A percentile compares a stretch with the other conserved stretches of the same genome.
phyloP scores from a whole-genome alignment of 2,797 vertebrate genomes.

The Cichlasoma orientale region DNA sequence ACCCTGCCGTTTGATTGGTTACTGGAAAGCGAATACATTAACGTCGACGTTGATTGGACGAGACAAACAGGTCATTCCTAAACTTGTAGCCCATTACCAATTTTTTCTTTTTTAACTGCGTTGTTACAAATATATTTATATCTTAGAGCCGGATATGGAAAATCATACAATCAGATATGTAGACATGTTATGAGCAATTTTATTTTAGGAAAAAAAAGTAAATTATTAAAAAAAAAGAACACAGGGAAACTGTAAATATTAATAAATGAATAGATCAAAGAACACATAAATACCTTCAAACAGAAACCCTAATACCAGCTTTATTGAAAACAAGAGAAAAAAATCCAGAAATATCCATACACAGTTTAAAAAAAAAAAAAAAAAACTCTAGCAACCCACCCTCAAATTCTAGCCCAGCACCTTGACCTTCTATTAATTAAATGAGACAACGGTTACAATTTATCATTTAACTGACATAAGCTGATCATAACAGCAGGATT shows the following conservation, averaged over 20 bases:
- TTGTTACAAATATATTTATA: not conserved
- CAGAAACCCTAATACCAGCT: constrained; percentile 66
- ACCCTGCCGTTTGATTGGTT: constrained; percentile 58
- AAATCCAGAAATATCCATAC: constrained; percentile 61
- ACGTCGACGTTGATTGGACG: constrained; percentile 51
- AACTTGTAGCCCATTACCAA: not conserved
- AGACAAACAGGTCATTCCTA: constrained; percentile 1
- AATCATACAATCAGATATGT: not conserved
- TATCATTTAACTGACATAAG: constrained; percentile 61
- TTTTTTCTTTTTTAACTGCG: not conserved
- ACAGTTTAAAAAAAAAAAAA: constrained; percentile 61
- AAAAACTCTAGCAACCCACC: constrained; percentile 34
- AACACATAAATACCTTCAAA: constrained; percentile 47
- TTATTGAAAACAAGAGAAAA: constrained; percentile 56
- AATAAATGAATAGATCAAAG: constrained; percentile 25
- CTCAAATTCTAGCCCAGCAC: constrained; percentile 34
- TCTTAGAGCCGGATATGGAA: not conserved
- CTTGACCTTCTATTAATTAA: constrained; percentile 61
- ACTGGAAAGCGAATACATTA: not conserved
- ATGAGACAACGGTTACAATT: constrained; percentile 63
- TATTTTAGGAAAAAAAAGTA: constrained; percentile 27
- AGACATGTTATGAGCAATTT: constrained; percentile 12
- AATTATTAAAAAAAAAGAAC: constrained; percentile 34
- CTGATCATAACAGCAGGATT: constrained; percentile 69
- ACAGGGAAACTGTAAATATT: constrained; percentile 9